Conservation (phyloP, 2,113 vertebrate species). For the Ivindomyrus marchei region DNA sequence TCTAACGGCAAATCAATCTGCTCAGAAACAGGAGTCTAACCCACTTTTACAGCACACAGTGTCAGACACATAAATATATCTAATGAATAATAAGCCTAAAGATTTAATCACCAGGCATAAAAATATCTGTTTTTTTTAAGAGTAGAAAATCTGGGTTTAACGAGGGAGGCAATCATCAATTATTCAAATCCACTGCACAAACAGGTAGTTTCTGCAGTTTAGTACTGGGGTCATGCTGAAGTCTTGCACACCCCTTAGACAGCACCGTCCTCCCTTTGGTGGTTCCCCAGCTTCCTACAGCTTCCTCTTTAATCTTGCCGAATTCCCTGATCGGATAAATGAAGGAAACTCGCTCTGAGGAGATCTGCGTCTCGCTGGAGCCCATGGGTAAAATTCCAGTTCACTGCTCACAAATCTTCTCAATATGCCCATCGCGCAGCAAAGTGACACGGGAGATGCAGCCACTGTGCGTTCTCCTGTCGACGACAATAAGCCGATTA, state of each 20-base stretch:
- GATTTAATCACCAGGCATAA: background rate
- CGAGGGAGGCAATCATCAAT: constrained; percentile 58
- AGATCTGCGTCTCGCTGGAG: constrained; percentile 9
- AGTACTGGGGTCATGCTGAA: constrained; percentile 1
- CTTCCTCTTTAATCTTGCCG: constrained; percentile 24
- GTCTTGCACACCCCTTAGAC: constrained; percentile 24
- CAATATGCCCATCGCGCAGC: constrained; percentile 24
- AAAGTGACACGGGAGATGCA: background rate
- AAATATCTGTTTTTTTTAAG: background rate
- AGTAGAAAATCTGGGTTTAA: constrained; percentile 52
- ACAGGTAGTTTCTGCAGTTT: constrained; percentile 31
- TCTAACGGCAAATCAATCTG: background rate
- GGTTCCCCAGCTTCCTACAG: constrained; percentile 18
- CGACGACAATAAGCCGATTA: background rate
- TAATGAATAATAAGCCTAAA: background rate
- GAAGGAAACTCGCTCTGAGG: constrained; percentile 26
- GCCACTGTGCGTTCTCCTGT: background rate
- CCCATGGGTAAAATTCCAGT: background rate
- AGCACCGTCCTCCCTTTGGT: constrained; percentile 13
- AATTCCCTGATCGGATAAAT: constrained; percentile 30
- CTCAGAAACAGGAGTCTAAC: background rate
- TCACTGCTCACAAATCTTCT: constrained; percentile 16
- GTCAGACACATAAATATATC: background rate
- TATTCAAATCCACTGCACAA: constrained; percentile 58
- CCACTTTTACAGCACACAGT: background rate